Percentiles rank a stretch among this genome's conserved stretches.
Conservation (phyloP, 2,113 vertebrate species). For the Anseranas semipalmata region DNA sequence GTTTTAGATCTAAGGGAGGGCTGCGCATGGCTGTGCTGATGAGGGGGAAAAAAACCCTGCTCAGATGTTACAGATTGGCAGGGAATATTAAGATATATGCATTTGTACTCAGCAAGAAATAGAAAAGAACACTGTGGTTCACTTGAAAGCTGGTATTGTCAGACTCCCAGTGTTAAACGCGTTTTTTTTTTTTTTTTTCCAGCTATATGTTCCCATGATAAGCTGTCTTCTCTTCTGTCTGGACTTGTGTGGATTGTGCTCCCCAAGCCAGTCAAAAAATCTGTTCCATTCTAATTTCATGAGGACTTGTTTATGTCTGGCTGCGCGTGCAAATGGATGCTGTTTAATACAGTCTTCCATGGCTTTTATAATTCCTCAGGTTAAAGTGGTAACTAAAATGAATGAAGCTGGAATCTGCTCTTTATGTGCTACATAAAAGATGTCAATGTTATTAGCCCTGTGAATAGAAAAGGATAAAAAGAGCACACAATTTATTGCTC, state of each 20-base stretch:
- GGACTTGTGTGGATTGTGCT: background rate
- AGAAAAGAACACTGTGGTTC: background rate
- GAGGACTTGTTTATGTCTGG: background rate
- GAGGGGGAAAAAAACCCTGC: background rate
- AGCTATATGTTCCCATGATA: accelerated
- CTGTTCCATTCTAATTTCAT: accelerated
- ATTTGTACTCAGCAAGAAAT: background rate
- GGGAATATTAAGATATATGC: background rate
- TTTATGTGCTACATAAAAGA: background rate
- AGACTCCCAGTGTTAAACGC: accelerated
- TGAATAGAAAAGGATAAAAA: background rate
- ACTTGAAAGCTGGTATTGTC: background rate
- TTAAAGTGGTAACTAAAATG: background rate
- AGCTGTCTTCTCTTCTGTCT: background rate
- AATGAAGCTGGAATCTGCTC: background rate
- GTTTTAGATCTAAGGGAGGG: background rate
- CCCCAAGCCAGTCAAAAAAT: background rate
- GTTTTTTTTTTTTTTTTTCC: background rate
- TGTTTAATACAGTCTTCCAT: background rate
- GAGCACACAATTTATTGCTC: background rate
- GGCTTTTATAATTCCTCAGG: background rate
- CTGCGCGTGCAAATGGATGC: background rate
- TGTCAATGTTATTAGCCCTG: background rate
- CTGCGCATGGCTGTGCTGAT: background rate
- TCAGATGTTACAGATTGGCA: background rate